Conservation (phyloP, 2,113 vertebrate species). For the Melospiza melodia region DNA sequence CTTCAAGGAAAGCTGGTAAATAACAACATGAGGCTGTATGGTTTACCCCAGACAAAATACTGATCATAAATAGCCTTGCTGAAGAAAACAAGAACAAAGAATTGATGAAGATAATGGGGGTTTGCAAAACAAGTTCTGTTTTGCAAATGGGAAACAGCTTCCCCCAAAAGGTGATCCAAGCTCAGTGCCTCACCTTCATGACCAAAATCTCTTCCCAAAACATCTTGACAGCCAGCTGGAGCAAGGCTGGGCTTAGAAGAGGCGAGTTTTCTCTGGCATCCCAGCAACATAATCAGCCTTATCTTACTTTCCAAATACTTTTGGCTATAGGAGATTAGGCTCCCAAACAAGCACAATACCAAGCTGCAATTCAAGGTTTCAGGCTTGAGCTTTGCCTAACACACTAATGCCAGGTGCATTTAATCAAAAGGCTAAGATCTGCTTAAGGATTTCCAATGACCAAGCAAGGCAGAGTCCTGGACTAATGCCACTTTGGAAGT, state of each 20-base stretch:
- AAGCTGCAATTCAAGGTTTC: background rate
- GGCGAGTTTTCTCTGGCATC: accelerated
- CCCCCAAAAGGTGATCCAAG: background rate
- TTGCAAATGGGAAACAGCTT: background rate
- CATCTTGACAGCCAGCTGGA: background rate
- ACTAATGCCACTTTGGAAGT: background rate
- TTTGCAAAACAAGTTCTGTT: background rate
- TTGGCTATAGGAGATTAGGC: background rate
- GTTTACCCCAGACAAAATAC: background rate
- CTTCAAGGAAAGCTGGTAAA: background rate
- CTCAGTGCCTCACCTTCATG: background rate
- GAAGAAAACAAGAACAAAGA: background rate
- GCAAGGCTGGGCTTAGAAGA: background rate
- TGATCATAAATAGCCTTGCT: background rate
- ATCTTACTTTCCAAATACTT: background rate
- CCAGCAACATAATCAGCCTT: background rate
- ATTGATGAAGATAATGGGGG: background rate
- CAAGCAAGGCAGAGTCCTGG: background rate
- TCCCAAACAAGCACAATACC: background rate
- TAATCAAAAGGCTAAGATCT: background rate
- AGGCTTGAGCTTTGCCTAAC: background rate
- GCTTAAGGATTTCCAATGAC: background rate
- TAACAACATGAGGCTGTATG: background rate
- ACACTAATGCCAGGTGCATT: background rate
- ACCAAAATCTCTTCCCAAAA: background rate